Conservation (phyloP, 2,797 vertebrate genomes). For the Enteromius anoplus region DNA sequence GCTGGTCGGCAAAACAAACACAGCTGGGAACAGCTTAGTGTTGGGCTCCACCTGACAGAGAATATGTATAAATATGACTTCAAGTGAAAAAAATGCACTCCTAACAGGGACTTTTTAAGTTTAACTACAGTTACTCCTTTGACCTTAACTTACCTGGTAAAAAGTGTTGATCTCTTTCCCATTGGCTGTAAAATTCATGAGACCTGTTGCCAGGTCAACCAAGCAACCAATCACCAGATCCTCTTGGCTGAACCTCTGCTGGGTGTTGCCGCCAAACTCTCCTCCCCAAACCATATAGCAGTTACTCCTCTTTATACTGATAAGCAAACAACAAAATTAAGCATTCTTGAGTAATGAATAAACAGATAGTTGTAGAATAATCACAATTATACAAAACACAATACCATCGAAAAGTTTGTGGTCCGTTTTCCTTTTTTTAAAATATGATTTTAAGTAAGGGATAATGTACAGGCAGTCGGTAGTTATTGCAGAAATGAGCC, state of each 20-base stretch:
- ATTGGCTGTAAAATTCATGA: slow-evolving; percentile 93
- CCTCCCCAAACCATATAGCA: slow-evolving; percentile 98
- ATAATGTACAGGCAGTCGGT: too few species aligned
- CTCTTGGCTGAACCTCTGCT: slow-evolving; percentile 89
- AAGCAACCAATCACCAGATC: slow-evolving; percentile 93
- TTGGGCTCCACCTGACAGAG: slow-evolving; percentile 89
- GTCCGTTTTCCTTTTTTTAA: too few species aligned
- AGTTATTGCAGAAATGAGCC: too few species aligned
- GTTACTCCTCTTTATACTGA: slow-evolving; percentile 92
- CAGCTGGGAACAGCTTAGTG: slow-evolving; percentile 93
- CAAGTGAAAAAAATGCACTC: not conserved
- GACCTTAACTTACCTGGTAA: slow-evolving; percentile 81
- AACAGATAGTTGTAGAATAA: not conserved
- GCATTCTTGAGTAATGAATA: not conserved
- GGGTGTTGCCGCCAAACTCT: slow-evolving; percentile 83
- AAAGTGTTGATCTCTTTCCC: slow-evolving; percentile 95
- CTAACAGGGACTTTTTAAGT: not conserved
- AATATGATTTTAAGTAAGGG: too few species aligned
- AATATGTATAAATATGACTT: slow-evolving; percentile 10
- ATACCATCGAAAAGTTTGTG: not conserved
- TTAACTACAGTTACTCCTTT: not conserved
- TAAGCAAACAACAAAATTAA: slow-evolving; percentile 10
- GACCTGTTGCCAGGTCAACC: slow-evolving; percentile 89
- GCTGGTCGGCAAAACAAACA: slow-evolving; percentile 84
- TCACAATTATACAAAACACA: not conserved